Evolutionary conservation across 2,113 vertebrate genomes (phyloP).

Genomic region (Rana temporaria): DNA sequence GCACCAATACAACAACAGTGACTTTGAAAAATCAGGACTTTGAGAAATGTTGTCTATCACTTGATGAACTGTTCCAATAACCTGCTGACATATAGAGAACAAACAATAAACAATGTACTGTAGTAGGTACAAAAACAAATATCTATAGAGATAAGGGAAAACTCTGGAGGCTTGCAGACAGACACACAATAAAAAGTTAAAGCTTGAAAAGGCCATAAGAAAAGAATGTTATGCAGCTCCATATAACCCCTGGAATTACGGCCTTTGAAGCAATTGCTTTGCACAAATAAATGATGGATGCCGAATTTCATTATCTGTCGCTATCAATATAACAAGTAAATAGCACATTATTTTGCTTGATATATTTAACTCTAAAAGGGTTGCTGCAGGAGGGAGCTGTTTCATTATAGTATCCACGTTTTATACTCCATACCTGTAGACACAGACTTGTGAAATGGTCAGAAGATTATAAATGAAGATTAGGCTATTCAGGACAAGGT

Average conservation of each 20-base stretch:
- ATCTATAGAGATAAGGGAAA: conserved; percentile 21
- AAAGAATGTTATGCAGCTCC: conserved; percentile 4
- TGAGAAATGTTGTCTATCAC: conserved; percentile 26
- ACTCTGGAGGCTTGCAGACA: conserved; percentile 28
- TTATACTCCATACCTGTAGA: too few relatives aligned
- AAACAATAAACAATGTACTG: conserved; percentile 49
- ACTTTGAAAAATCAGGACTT: neutral
- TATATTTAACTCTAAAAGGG: too few relatives aligned
- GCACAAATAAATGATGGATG: conserved; percentile 30
- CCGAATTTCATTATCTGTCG: conserved; percentile 7
- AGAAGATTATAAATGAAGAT: too few relatives aligned
- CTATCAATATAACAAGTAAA: neutral
- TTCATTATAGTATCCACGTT: too few relatives aligned
- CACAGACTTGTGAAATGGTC: too few relatives aligned
- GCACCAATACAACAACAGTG: too few relatives aligned
- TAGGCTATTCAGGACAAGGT: too few relatives aligned
- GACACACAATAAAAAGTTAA: conserved; percentile 48
- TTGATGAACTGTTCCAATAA: conserved; percentile 38
- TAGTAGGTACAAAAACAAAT: conserved; percentile 39
- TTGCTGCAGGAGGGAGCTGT: too few relatives aligned
- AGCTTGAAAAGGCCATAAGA: conserved; percentile 14
- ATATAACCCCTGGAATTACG: conserved; percentile 20
- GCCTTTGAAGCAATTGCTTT: neutral
- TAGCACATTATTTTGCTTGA: neutral
- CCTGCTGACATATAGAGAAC: conserved; percentile 46